Evolutionary conservation across 2,113 vertebrate species (phyloP), one percentile per base, ranked within the genome.

Genomic region (Anas platyrhynchos): DNA sequence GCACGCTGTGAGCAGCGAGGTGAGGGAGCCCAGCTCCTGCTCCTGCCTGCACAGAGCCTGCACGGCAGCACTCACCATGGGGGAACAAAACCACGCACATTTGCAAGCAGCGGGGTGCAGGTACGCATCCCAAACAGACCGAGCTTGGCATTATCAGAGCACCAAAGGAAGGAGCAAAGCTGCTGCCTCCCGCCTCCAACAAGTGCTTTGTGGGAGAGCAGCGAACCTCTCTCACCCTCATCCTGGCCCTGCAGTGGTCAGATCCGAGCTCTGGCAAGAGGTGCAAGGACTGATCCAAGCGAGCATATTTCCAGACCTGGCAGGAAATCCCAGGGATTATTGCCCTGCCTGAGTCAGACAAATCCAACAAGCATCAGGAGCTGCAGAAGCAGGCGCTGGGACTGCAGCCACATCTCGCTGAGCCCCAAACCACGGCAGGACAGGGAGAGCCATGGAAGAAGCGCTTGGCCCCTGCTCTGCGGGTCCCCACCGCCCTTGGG

Each of bases 1-100:
- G 13, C 14, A 3, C 0, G 1, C 48, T 43, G 5, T 0, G 0
- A 78, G 90, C 55, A 36, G 27, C 0, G 0, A 88, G 43, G 38
- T 69, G 54, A 12, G 14, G 29, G 11, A 87, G 59, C 18, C 0
- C 0, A 48, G 69, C 48, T 90, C 66, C 67, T 63, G 61, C 17
- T 43, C 26, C 55, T 55, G 5, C 2, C 77, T 26, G 46, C 66
- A 34, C 41, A 2, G 67, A 68, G 63, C 54, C 52, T 12, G 21
- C 17, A 9, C 38, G 14, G 65, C 38, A 56, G 7, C 73, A 26
- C 23, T n/a, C 1, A 0, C 27, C 12, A 9, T 7, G 0, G 29
- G 41, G 62, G 17, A 38, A 77, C 36, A 48, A 80, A 54, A 8
- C 34, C 29, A 14, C 22, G 44, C 16, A 59, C 66, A 3, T 41